Percentiles rank a stretch among this genome's conserved stretches.
These are phyloP conservation scores for Parnassius orleans DNA, from an alignment of 2,888 invertebrate genomes.

Conservation along the genomic window DNA sequence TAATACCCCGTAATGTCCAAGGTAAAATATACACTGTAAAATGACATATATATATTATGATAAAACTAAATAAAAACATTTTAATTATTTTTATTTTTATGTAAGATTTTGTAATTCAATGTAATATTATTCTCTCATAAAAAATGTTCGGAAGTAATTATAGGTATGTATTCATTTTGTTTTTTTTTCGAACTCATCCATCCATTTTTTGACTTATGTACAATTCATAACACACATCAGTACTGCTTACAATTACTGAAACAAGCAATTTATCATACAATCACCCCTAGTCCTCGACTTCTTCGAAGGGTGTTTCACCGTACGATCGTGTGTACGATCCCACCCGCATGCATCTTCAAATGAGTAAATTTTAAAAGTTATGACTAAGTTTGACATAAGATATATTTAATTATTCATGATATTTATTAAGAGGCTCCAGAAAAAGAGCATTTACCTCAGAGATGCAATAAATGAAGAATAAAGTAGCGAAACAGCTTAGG, in stretches of 20 bases:
- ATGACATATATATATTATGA: too few relatives aligned
- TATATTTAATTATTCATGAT: background rate
- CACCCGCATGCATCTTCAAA: constrained; percentile 10
- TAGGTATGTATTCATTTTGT: too few relatives aligned
- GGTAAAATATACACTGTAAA: too few relatives aligned
- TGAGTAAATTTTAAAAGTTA: background rate
- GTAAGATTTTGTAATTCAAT: too few relatives aligned
- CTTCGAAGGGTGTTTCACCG: constrained; percentile 17
- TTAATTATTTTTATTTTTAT: too few relatives aligned
- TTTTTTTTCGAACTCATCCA: too few relatives aligned
- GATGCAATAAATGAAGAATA: constrained; percentile 28
- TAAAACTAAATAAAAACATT: too few relatives aligned
- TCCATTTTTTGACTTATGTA: background rate
- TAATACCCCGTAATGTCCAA: too few relatives aligned
- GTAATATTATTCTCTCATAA: too few relatives aligned
- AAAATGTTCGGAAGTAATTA: too few relatives aligned
- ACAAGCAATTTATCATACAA: background rate
- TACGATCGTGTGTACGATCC: constrained; percentile 6
- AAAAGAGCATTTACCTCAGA: constrained; percentile 13
- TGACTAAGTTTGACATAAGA: constrained; percentile 10
- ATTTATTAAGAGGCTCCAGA: background rate
- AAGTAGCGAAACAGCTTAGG: constrained; percentile 15
- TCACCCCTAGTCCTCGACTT: background rate
- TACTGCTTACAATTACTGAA: background rate
- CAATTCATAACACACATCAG: background rate